Percentiles rank a stretch among this genome's conserved stretches.
Conservation (phyloP, 2,888 invertebrate species). For the Boloria euphrosyne region DNA sequence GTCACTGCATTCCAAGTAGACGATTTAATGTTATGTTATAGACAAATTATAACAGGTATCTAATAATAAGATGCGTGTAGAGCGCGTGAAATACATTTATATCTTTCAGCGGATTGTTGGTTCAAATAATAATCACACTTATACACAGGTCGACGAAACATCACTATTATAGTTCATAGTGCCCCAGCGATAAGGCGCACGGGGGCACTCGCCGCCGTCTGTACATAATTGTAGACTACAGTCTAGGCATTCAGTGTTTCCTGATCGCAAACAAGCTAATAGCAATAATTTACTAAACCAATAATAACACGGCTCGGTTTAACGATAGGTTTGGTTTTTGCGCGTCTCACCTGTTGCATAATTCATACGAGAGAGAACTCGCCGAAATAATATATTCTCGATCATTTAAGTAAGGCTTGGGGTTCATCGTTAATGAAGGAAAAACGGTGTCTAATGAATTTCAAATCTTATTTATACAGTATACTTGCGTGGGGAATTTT, state of each 20-base stretch:
- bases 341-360: slow-evolving; percentile 51
- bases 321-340: slow-evolving; percentile 57
- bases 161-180: not conserved
- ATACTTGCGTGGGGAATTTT: not conserved
- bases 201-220: not conserved
- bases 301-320: slow-evolving; percentile 47
- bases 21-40: slow-evolving; percentile 29
- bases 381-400: slow-evolving; percentile 43
- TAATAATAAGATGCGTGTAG: slow-evolving; percentile 8
- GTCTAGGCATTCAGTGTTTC: slow-evolving; percentile 28
- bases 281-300: slow-evolving; percentile 49
- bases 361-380: slow-evolving; percentile 42
- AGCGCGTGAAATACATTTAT: slow-evolving; percentile 18
- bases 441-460: slow-evolving; percentile 23
- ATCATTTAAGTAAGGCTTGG: slow-evolving; percentile 37
- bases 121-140: slow-evolving; percentile 14
- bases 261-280: slow-evolving; percentile 41
- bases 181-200: not conserved
- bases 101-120: slow-evolving; percentile 6
- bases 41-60: slow-evolving; percentile 15
- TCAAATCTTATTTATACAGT: slow-evolving; percentile 1
- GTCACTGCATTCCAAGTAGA: not conserved
- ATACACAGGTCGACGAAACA: slow-evolving; percentile 1
- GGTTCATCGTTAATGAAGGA: slow-evolving; percentile 29
- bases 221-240: slow-evolving; percentile 18